Conservation (phyloP, 2,797 vertebrate species). For the Lophius americanus region DNA sequence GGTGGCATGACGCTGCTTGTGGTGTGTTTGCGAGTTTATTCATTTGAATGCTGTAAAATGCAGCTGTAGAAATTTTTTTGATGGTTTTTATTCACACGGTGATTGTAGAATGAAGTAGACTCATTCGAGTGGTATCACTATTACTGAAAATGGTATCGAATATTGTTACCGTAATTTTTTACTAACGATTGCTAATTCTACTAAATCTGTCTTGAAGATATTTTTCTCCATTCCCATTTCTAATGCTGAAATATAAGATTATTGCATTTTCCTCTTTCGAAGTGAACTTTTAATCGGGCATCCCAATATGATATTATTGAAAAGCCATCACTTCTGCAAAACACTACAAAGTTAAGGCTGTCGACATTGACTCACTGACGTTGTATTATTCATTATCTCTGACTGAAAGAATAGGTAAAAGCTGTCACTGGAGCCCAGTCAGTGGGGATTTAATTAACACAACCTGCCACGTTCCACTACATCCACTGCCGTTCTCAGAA, state of each 20-base stretch:
- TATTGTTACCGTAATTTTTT: too few species aligned
- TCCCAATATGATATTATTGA: constrained; percentile 35
- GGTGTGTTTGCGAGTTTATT: too few species aligned
- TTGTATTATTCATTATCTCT: constrained; percentile 77
- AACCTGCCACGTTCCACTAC: constrained; percentile 76
- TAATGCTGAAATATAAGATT: constrained; percentile 8
- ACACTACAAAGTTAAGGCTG: constrained; percentile 57
- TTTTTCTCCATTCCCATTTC: constrained; percentile 12
- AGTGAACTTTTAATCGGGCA: constrained; percentile 19
- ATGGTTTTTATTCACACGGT: too few species aligned
- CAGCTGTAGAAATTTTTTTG: too few species aligned
- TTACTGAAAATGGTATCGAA: too few species aligned
- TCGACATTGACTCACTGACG: constrained; percentile 60
- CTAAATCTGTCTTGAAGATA: constrained; percentile 2
- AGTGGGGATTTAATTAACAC: constrained; percentile 81
- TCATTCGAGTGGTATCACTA: too few species aligned
- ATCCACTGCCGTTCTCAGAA: constrained; percentile 71
- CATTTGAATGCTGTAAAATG: too few species aligned
- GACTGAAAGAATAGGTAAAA: constrained; percentile 74
- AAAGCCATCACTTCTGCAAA: constrained; percentile 34
- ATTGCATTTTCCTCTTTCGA: constrained; percentile 19
- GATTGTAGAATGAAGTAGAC: too few species aligned
- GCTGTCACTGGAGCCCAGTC: constrained; percentile 72
- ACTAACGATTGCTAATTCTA: too few species aligned
- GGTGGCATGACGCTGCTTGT: too few species aligned